phyloP scores from a whole-genome alignment of 2,797 vertebrate species.

The Crypturellus tataupa region DNA sequence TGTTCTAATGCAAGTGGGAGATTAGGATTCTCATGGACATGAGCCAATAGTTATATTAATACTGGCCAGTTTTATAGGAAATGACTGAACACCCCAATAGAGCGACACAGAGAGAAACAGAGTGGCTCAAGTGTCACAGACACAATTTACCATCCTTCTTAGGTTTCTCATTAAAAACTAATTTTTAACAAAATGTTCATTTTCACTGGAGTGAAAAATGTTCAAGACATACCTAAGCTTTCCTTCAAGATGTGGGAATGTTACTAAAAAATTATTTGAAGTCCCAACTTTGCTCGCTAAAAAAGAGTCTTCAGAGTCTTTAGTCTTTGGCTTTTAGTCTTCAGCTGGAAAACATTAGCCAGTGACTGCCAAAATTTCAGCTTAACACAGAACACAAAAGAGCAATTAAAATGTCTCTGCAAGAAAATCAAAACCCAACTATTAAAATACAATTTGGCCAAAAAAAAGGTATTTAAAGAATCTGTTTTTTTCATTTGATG shows the following conservation, averaged over 20 bases:
- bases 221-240: neutral
- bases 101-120: neutral
- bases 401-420: neutral
- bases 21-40: neutral
- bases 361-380: neutral
- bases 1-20: neutral
- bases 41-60: neutral
- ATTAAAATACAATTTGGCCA: neutral
- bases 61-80: neutral
- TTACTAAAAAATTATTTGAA: neutral
- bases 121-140: neutral
- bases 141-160: neutral
- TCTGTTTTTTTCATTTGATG: neutral
- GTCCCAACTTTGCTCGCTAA: too few relatives aligned
- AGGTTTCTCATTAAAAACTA: neutral
- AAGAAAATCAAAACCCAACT: neutral
- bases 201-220: neutral
- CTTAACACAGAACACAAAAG: neutral
- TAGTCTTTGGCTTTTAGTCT: neutral
- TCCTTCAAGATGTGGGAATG: neutral
- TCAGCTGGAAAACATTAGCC: neutral
- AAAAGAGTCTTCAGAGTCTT: neutral
- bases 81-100: neutral
- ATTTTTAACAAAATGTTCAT: neutral
- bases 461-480: neutral